Evolutionary conservation across 2,888 invertebrate genomes (phyloP), one percentile per base, ranked within the genome.

Genomic region (Andricus curvator): DNA sequence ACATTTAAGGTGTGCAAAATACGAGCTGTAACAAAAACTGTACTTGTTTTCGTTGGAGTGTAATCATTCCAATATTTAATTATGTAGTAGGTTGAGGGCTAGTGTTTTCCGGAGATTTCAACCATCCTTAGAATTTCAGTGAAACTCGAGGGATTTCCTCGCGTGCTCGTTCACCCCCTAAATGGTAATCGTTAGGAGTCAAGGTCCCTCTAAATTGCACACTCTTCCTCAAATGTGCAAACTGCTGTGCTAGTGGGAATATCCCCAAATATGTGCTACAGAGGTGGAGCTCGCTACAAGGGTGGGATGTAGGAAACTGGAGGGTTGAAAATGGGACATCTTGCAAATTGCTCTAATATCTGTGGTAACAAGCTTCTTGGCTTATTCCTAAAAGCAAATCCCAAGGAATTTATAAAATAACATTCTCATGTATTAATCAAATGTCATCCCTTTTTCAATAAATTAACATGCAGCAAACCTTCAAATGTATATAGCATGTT

Each of bases 131-230:
- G 25, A 68, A 17, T 68, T 78, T 84, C 83, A 84, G 81, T 56
- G 80, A 81, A 84, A 44, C 81, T 83, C 65, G 56, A 70, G 64
- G 83, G 80, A 82, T 77, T 82, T 83, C 48, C 78, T 65, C 68
- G 76, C 70, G 51, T 80, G 41, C 74, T 82, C 68, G 78, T 80
- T 84, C 80, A 84, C 81, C 81, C 80, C 78, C 77, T 80, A 82
- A 85, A 85, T 85, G 83, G 81, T 85, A 85, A 84, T 85, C 81
- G 81, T 78, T 78, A 81, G 77, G 82, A 67, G 81, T 80, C 81
- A 82, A 84, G 83, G 83, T 81, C 82, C 82, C 81, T 81, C 82
- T 79, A 86, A 85, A 86, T 87, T 86, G 84, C 83, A 80, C 85
- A 84, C 85, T 85, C 85, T 80, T 80, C 74, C 81, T 81, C 81